Percentiles rank a stretch among this genome's conserved stretches.
Conservation (phyloP, 2,888 invertebrate genomes). For the Cheilosia variabilis region DNA sequence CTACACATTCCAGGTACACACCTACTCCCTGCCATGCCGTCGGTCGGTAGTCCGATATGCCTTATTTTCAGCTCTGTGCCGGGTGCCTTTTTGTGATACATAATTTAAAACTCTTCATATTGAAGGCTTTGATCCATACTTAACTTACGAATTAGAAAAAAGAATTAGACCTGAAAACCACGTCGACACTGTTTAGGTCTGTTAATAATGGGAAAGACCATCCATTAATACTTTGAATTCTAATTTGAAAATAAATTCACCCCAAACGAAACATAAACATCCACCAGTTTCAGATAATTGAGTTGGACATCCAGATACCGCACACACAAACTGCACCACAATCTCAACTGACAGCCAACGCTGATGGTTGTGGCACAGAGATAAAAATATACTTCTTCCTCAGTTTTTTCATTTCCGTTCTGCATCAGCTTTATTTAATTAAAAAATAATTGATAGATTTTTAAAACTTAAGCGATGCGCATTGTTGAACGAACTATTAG, state of each 20-base stretch:
- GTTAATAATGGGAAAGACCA: constrained; percentile 3
- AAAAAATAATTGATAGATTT: constrained; percentile 37
- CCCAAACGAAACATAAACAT: constrained; percentile 32
- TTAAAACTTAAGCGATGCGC: constrained; percentile 14
- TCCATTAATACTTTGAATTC: constrained; percentile 37
- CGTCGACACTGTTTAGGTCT: constrained; percentile 35
- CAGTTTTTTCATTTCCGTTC: constrained; percentile 39
- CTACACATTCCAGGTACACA: too few species aligned
- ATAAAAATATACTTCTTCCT: constrained; percentile 44
- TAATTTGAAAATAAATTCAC: constrained; percentile 52
- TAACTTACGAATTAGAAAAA: constrained; percentile 5
- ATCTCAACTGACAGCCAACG: constrained; percentile 31
- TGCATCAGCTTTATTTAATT: constrained; percentile 49
- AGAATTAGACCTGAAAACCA: constrained; percentile 5
- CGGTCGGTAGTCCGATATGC: too few species aligned
- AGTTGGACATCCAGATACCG: constrained; percentile 39
- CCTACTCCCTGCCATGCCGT: too few species aligned
- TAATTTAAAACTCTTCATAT: too few species aligned
- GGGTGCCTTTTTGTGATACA: too few species aligned
- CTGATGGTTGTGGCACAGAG: constrained; percentile 15
- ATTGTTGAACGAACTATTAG: constrained; percentile 18
- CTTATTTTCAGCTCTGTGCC: too few species aligned
- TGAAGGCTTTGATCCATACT: too few species aligned
- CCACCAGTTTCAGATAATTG: constrained; percentile 49
- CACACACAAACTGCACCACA: constrained; percentile 35